These are phyloP conservation scores for Drosophila differens DNA, from an alignment of 2,888 invertebrate genomes.

Conservation along the genomic window DNA sequence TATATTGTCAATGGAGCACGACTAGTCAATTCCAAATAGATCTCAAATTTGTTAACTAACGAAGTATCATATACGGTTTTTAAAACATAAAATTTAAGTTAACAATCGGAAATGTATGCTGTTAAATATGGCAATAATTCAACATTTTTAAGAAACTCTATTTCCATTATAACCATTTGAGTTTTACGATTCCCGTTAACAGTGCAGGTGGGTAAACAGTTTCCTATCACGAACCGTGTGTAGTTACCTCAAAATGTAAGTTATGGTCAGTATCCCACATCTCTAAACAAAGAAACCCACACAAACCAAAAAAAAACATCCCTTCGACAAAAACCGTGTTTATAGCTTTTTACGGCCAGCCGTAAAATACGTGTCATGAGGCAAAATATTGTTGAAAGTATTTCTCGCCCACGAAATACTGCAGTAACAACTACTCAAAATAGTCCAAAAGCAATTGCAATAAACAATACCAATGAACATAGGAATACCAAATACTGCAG, in stretches of 20 bases:
- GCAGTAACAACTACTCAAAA: background rate
- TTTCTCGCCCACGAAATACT: constrained; percentile 1
- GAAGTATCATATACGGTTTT: background rate
- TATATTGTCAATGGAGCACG: background rate
- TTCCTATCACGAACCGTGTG: constrained; percentile 39
- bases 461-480: background rate
- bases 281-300: background rate
- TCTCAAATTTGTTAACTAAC: background rate
- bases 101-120: background rate
- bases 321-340: constrained; percentile 2
- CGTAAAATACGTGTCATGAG: constrained; percentile 35
- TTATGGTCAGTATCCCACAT: constrained; percentile 13
- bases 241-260: constrained; percentile 37
- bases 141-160: constrained; percentile 19
- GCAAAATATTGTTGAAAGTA: constrained; percentile 14
- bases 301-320: background rate
- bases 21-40: background rate
- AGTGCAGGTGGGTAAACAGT: constrained; percentile 38
- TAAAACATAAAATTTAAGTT: background rate
- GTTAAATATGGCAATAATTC: constrained; percentile 17
- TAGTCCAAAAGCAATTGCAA: background rate
- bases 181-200: constrained; percentile 22
- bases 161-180: constrained; percentile 37
- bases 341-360: constrained; percentile 23
- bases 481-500: background rate